Conservation (phyloP, 53 echinoderm and acorn worm species). For the Holothuria scabra region DNA sequence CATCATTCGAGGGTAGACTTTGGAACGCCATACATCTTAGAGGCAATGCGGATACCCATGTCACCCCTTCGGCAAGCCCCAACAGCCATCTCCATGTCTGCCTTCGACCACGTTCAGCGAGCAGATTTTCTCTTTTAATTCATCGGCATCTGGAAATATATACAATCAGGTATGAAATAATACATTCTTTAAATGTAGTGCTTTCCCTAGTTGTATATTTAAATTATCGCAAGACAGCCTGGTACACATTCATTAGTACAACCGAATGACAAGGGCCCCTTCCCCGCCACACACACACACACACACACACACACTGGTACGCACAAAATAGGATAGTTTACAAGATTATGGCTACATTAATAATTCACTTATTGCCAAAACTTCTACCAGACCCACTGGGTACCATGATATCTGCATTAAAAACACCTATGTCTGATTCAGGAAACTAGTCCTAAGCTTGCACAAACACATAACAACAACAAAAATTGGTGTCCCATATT, state of each 20-base stretch:
- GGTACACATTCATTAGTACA: background rate
- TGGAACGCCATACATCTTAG: constrained; percentile 37
- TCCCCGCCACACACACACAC: too few relatives aligned
- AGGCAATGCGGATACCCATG: constrained; percentile 42
- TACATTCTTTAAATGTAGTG: background rate
- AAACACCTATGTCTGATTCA: background rate
- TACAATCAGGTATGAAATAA: background rate
- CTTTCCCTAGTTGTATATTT: background rate
- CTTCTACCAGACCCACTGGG: constrained; percentile 22
- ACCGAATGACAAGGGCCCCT: too few relatives aligned
- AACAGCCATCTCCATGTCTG: constrained; percentile 29
- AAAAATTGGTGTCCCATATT: constrained; percentile 11
- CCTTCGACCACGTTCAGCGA: constrained; percentile 14
- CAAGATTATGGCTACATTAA: background rate
- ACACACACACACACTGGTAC: background rate
- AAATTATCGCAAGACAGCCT: constrained; percentile 20
- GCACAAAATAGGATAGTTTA: background rate
- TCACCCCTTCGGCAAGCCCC: constrained; percentile 38
- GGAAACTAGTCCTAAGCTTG: background rate
- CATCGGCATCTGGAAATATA: constrained; percentile 40
- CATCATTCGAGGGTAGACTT: constrained; percentile 38
- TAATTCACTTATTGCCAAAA: constrained; percentile 1
- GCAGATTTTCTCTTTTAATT: constrained; percentile 1
- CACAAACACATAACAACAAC: constrained; percentile 1
- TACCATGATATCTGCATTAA: constrained; percentile 15